Base-by-base conservation (phyloP, 1,140 invertebrate genomes). In the Drosophila mauritiana region DNA sequence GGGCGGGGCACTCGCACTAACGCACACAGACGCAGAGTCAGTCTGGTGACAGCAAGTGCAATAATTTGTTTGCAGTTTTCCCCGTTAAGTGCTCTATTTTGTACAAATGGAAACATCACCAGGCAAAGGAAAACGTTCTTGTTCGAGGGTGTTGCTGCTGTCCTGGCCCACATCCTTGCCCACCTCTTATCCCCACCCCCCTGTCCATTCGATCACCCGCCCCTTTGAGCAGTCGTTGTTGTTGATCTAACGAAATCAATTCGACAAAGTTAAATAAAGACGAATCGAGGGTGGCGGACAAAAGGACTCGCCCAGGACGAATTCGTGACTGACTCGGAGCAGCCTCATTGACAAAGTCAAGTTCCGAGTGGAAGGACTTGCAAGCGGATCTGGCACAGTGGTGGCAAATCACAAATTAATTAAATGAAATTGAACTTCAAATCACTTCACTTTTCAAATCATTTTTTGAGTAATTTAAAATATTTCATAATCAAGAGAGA, bases 11-110 rank as follows among this genome's bases (percentile, higher is more conserved):
- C 46, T 39, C 63, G 11, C 63, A 51, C 65, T 13, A 39, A 39
- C 63, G 11, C 63, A 51, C 65, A 62, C 65, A 55, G 42, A 43
- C 49, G 17, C 49, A 45, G 36, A 69, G 57, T 40, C 63, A 69
- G 48, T 37, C 63, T 80, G 80, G 84, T 89, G 85, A 90, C 80
- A 90, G 85, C 85, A 91, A 91, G 90, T 91, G 90, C 90, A 91
- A 91, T 91, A 91, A 91, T 91, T 91, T 91, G 90, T 91, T 91
- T 91, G 90, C 90, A 91, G 90, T 91, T 91, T 85, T 68, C 53
- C 75, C 84, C 85, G 90, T 90, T 91, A 91, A 91, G 90, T 91
- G 90, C 90, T 91, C 90, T 91, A 91, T 91, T 91, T 91, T 91
- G 84, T 80, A 79, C 74, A 91, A 90, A 91, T 84, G 82, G 90